Evolutionary conservation across 2,797 vertebrate genomes (phyloP), one percentile per base, ranked within the genome.

Genomic region (Myotis findleyi): DNA sequence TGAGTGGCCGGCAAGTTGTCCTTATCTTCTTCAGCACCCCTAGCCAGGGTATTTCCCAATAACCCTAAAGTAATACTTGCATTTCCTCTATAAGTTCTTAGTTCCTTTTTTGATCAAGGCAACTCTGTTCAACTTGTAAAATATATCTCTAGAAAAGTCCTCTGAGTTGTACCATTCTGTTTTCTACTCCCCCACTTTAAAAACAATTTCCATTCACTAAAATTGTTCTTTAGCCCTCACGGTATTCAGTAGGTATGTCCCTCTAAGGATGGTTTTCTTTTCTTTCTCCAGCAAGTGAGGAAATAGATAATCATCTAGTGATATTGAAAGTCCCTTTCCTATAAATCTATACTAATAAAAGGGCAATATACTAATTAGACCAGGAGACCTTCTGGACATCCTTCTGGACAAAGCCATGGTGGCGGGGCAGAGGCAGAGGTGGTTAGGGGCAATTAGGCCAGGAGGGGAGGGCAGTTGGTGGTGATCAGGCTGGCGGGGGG

Each of bases 41-140:
- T 69, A 53, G 30, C 85, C 9, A 9, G 21, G n/a, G 55, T 17
- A 36, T 47, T 89, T 97, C 55, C 91, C 89, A 95, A 80, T 51
- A 76, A 72, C 41, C n/a, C 71, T 85, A 49, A 92, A 77, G 41
- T n/a, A 85, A 90, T 41, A 64, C 53, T 76, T n/a, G 47, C 4
- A 85, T 44, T 41, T 83, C 47, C 36, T 91, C 68, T 85, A 72
- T 69, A 91, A 69, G 14, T 66, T 69, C 55, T 87, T 81, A 80
- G 55, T 59, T 77, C 66, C 75, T 92, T 93, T 80, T 87, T 91
- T 89, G 85, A 93, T 95, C 75, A 92, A 93, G 49, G 47, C 7
- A 62, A 73, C 82, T 89, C 3, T 69, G 69, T 77, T 88, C 75
- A 53, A 68, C n/a, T 55, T 7, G 14, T 95, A 91, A 89, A 62